Evolutionary conservation across 2,888 invertebrate genomes (phyloP).

Genomic region (Oxycera nigricornis): DNA sequence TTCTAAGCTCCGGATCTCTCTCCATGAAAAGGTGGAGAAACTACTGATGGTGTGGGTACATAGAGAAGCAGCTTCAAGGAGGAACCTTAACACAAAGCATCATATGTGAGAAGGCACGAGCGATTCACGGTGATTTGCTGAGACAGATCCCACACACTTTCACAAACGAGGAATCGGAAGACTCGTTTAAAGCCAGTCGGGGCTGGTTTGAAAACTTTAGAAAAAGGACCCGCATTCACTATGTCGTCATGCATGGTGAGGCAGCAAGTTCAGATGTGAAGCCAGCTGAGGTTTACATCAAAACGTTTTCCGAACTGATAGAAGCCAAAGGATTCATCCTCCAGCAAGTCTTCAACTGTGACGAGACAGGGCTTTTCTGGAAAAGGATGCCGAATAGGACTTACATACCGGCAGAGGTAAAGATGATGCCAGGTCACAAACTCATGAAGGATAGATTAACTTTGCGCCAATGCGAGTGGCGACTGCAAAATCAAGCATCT

Average conservation of each 20-base stretch:
- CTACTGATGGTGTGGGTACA: constrained; percentile 36
- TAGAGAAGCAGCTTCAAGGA: constrained; percentile 31
- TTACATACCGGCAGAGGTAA: neutral
- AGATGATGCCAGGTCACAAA: too few relatives aligned
- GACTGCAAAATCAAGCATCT: neutral
- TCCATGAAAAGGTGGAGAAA: too few relatives aligned
- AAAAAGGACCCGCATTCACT: neutral
- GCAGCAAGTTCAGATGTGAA: neutral
- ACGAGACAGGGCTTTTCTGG: neutral
- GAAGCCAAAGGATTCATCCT: too few relatives aligned
- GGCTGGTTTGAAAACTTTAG: neutral
- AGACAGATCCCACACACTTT: constrained; percentile 23
- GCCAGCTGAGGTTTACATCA: neutral
- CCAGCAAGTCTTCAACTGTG: too few relatives aligned
- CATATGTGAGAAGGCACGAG: constrained; percentile 36
- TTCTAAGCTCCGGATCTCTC: constrained; percentile 33
- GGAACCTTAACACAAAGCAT: too few relatives aligned
- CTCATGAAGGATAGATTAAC: neutral
- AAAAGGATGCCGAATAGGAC: neutral
- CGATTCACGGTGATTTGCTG: constrained; percentile 35
- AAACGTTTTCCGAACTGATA: too few relatives aligned
- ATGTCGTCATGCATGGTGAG: neutral
- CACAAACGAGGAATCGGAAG: constrained; percentile 35
- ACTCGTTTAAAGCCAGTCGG: constrained; percentile 1
- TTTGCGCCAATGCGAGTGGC: neutral